Evolutionary conservation across 2,797 vertebrate species (phyloP).

Genomic region (Mormyrops boulengeri): DNA sequence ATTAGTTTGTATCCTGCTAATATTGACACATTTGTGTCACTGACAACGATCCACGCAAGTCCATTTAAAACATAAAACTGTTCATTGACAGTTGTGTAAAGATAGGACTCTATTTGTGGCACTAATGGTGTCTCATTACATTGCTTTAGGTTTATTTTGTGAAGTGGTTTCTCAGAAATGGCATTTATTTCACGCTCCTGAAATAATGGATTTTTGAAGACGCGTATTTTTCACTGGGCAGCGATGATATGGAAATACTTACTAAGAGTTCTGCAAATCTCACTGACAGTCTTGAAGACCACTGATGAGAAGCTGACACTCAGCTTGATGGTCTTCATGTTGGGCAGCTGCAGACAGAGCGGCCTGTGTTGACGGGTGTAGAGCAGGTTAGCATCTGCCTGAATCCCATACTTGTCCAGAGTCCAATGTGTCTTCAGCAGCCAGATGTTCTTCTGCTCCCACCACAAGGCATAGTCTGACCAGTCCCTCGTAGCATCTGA

Average conservation of each 20-base stretch:
- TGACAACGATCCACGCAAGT: neutral
- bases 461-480: constrained; percentile 97
- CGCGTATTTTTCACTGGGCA: neutral
- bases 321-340: constrained; percentile 78
- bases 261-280: constrained; percentile 88
- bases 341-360: constrained; percentile 82
- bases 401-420: constrained; percentile 87
- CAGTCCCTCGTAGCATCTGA: constrained; percentile 82
- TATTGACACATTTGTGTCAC: neutral
- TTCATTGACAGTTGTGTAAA: neutral
- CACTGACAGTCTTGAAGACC: constrained; percentile 82
- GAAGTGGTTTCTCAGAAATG: neutral
- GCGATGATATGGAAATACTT: constrained; percentile 50
- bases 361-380: constrained; percentile 91
- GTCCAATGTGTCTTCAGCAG: constrained; percentile 96
- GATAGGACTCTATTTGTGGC: neutral
- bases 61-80: neutral
- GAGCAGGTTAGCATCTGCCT: constrained; percentile 84
- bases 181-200: neutral
- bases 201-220: neutral
- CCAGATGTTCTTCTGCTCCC: constrained; percentile 90
- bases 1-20: neutral
- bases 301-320: constrained; percentile 82
- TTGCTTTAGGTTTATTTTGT: neutral
- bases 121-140: neutral